Evolutionary conservation across 2,888 invertebrate genomes (phyloP), one percentile per base, ranked within the genome.

Genomic region (Pterostichus madidus): DNA sequence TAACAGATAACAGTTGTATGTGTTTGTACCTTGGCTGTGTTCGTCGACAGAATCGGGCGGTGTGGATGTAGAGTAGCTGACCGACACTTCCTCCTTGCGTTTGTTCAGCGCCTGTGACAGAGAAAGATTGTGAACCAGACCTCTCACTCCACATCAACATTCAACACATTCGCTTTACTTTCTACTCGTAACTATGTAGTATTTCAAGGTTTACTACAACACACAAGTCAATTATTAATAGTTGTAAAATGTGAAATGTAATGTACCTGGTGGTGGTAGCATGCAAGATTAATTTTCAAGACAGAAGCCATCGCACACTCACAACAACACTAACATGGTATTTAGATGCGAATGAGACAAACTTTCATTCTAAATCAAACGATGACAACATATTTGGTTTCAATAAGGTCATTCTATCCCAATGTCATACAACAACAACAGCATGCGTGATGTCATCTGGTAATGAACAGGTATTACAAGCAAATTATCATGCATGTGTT

Each of bases 11-110:
- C 10, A n/a, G 5, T 17, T 2, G 5, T n/a, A n/a, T n/a, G 32
- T 59, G 53, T 84, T 80, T 89, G 89, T 88, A 91, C 91, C 91
- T 89, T 91, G 91, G 87, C 90, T 90, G 80, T 87, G 86, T 82
- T 90, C 90, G 71, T 88, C 88, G 75, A 90, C 86, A 59, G 90
- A 90, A 84, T 90, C 91, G 11, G 91, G 90, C 44, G 91, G 91
- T 75, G 91, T 91, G 83, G 91, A 90, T 80, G 68, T 86, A 89
- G 85, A 84, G 86, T 88, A 85, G 31, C 35, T 35, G 32, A 11
- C 64, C n/a, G 49, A 10, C 0, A 64, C 35, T 13, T 90, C 90
- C 64, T 91, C 90, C 86, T 91, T 90, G 85, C 90, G 89, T 86
- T 89, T 91, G n/a, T 13, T 84, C 5, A 91, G 87, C 64, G 91